Conservation (phyloP, 2,113 vertebrate species). For the Castor canadensis region DNA sequence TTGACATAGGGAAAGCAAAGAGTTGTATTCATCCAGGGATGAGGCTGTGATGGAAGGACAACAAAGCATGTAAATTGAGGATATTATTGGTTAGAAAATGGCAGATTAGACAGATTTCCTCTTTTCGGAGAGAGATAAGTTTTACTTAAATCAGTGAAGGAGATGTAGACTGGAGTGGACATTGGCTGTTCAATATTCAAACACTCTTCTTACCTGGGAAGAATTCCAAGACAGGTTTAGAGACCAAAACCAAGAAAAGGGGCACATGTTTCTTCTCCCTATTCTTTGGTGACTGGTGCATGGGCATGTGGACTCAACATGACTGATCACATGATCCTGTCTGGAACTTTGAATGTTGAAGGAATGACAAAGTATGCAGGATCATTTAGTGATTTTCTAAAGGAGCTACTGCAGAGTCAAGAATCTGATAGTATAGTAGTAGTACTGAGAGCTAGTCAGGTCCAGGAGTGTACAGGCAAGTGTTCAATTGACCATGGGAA, state of each 20-base stretch:
- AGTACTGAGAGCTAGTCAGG: neutral
- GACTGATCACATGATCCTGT: neutral
- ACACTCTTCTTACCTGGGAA: neutral
- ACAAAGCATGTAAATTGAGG: neutral
- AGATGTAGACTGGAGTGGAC: neutral
- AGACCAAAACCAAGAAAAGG: neutral
- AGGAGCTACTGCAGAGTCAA: neutral
- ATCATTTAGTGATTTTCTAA: neutral
- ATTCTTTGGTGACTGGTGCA: neutral
- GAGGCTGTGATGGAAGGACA: neutral
- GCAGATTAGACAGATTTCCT: neutral
- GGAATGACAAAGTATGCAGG: neutral
- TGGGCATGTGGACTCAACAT: neutral
- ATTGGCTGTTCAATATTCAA: neutral
- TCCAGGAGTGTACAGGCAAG: neutral
- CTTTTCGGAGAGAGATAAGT: neutral
- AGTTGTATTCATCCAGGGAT: neutral
- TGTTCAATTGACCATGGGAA: neutral
- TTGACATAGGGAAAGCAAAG: neutral
- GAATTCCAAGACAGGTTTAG: neutral
- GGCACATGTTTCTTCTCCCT: neutral
- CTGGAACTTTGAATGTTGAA: neutral
- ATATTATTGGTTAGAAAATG: neutral
- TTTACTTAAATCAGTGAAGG: neutral
- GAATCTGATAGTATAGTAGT: neutral